These are phyloP conservation scores for Danionella cerebrum DNA, from an alignment of 2,113 vertebrate genomes.

Conservation along the genomic window DNA sequence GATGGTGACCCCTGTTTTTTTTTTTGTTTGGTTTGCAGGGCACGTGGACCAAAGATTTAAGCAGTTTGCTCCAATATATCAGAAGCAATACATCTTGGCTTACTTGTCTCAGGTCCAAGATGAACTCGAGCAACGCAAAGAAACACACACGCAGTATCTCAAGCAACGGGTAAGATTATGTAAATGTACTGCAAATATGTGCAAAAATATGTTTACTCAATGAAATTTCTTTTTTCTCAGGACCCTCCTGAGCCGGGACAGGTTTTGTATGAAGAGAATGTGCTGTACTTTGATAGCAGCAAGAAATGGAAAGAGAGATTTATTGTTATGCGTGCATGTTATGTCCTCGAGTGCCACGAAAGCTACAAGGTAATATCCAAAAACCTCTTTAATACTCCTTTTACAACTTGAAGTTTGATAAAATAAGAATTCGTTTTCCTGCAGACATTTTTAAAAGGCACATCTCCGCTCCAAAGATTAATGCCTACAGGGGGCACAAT, in stretches of 20 bases:
- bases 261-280: constrained; percentile 69
- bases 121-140: constrained; percentile 72
- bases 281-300: constrained; percentile 71
- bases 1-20: too few species aligned
- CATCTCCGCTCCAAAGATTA: constrained; percentile 63
- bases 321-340: constrained; percentile 74
- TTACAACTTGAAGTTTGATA: background rate
- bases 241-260: constrained; percentile 44
- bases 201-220: too few species aligned
- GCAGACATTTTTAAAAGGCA: constrained; percentile 68
- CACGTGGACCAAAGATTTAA: constrained; percentile 71
- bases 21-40: constrained; percentile 61
- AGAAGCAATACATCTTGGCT: constrained; percentile 71
- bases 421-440: constrained; percentile 30
- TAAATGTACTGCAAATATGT: too few species aligned
- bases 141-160: constrained; percentile 68
- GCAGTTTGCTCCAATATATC: constrained; percentile 76
- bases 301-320: constrained; percentile 86
- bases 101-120: constrained; percentile 71
- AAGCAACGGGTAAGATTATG: constrained; percentile 67
- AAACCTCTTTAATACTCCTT: background rate
- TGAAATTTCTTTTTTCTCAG: constrained; percentile 46
- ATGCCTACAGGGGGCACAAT: constrained; percentile 78
- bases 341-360: constrained; percentile 80
- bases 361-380: constrained; percentile 69